phyloP scores from a whole-genome alignment of 2,888 invertebrate genomes.

The Plemyria rubiginata region DNA sequence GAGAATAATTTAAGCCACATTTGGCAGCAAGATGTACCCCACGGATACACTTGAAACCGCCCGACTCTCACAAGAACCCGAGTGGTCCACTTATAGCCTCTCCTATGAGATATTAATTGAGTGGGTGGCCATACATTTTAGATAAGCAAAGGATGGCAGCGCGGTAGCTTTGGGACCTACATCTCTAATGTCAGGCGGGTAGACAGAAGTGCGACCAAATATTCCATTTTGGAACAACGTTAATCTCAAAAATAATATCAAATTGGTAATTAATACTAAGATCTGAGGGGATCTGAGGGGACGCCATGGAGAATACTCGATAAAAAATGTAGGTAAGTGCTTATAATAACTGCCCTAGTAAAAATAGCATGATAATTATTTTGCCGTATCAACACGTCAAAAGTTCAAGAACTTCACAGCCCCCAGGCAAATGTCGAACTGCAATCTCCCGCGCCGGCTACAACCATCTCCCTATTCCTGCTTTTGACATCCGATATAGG shows the following conservation, averaged over 20 bases:
- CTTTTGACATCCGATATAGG: conserved; percentile 34
- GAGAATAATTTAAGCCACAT: conserved; percentile 7
- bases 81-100: conserved; percentile 39
- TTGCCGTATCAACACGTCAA: conserved; percentile 9
- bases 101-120: conserved; percentile 42
- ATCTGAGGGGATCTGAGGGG: too few relatives aligned
- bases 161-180: conserved; percentile 18
- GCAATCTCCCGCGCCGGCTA: conserved; percentile 12
- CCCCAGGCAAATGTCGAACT: conserved; percentile 36
- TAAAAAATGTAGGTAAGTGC: too few relatives aligned
- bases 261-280: too few relatives aligned
- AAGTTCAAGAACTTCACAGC: neutral
- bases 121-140: conserved; percentile 38
- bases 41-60: conserved; percentile 24
- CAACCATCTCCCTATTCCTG: conserved; percentile 28
- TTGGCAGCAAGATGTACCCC: conserved; percentile 20
- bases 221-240: too few relatives aligned
- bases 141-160: conserved; percentile 32
- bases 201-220: too few relatives aligned
- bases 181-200: conserved; percentile 28
- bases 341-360: too few relatives aligned
- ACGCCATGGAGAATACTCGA: too few relatives aligned
- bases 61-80: conserved; percentile 31
- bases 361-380: conserved; percentile 9
- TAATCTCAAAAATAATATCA: too few relatives aligned